Conservation (phyloP, 2,113 vertebrate species). For the Paraplagusia blochii region DNA sequence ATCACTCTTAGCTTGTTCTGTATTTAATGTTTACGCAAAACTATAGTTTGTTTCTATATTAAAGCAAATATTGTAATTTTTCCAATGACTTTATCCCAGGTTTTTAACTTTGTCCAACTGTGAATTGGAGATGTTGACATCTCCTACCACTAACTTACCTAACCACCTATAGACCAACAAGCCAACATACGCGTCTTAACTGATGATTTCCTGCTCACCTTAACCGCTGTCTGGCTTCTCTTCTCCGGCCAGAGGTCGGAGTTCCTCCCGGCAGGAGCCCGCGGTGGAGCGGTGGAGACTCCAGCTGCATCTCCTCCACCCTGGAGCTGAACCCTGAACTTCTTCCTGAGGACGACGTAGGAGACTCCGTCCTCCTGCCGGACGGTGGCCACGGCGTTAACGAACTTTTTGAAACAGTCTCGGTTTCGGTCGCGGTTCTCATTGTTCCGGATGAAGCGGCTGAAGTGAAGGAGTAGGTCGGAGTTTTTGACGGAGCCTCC, state of each 20-base stretch:
- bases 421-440: slow-evolving; percentile 76
- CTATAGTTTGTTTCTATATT: too few species aligned
- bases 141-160: not conserved
- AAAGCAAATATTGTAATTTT: too few species aligned
- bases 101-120: too few species aligned
- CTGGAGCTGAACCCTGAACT: slow-evolving; percentile 66
- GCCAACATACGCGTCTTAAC: not conserved
- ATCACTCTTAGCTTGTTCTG: too few species aligned
- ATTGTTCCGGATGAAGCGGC: slow-evolving; percentile 76
- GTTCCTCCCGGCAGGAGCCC: not conserved
- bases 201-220: not conserved
- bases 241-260: not conserved
- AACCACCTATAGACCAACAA: too few species aligned
- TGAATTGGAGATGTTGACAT: too few species aligned
- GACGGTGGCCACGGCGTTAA: slow-evolving; percentile 89
- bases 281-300: not conserved
- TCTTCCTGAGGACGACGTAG: slow-evolving; percentile 80
- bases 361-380: slow-evolving; percentile 72
- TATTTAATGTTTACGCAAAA: too few species aligned
- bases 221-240: not conserved
- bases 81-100: too few species aligned
- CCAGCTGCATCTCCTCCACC: slow-evolving; percentile 59
- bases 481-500: slow-evolving; percentile 83
- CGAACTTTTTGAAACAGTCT: slow-evolving; percentile 87
- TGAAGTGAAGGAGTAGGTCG: slow-evolving; percentile 83